phyloP scores from a whole-genome alignment of 2,113 vertebrate genomes.

The Cryptotis parvus region DNA sequence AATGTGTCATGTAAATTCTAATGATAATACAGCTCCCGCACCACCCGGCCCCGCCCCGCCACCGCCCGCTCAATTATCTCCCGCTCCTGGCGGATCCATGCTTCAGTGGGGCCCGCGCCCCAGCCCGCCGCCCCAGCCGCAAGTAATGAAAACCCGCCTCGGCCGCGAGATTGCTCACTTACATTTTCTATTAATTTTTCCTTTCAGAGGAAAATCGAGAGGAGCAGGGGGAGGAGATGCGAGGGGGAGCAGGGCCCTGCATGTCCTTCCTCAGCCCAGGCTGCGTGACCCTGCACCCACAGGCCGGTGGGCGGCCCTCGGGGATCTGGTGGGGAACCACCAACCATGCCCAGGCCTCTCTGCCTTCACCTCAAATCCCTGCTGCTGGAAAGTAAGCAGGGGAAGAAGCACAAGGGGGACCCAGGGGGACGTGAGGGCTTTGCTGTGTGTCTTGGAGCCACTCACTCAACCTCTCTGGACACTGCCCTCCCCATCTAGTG shows the following conservation, averaged over 20 bases:
- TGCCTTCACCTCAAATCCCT: background rate
- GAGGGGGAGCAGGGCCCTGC: background rate
- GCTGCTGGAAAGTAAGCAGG: background rate
- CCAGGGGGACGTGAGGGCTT: background rate
- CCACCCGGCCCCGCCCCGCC: slow-evolving; percentile 49
- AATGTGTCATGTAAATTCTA: slow-evolving; percentile 87
- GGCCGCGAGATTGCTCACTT: slow-evolving; percentile 84
- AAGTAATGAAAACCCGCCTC: slow-evolving; percentile 84
- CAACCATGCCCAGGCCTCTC: no score
- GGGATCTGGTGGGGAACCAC: no score
- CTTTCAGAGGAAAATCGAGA: slow-evolving; percentile 80
- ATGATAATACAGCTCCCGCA: slow-evolving; percentile 81
- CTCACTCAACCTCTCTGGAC: background rate
- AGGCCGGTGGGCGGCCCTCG: no score
- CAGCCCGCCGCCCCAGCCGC: slow-evolving; percentile 78
- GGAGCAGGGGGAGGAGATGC: slow-evolving; percentile 26
- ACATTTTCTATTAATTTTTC: slow-evolving; percentile 86
- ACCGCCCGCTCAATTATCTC: slow-evolving; percentile 84
- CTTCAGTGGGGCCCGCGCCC: slow-evolving; percentile 82
- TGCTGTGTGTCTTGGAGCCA: slow-evolving; percentile 8
- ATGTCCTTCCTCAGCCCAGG: background rate
- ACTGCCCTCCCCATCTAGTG: background rate
- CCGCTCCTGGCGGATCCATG: slow-evolving; percentile 81
- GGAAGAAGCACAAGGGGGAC: no score
- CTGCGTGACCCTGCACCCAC: background rate